phyloP scores from a whole-genome alignment of 2,797 vertebrate species.

The Pristis pectinata region DNA sequence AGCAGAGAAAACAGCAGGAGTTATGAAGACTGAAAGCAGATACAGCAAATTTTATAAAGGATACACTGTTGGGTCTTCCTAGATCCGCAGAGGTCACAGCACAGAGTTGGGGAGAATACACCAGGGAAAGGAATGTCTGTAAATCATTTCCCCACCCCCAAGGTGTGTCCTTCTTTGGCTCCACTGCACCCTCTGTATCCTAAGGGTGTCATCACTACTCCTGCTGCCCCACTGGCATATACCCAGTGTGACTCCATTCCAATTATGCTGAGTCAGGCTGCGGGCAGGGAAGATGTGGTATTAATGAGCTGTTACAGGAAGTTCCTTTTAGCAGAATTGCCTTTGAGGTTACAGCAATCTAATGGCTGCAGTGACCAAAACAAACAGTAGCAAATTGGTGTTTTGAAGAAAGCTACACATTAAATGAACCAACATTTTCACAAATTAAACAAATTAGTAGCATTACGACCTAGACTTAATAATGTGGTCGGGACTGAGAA shows the following conservation, averaged over 20 bases:
- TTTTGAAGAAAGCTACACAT: not conserved
- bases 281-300: constrained; percentile 30
- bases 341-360: constrained; percentile 29
- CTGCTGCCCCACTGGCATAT: not conserved
- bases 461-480: not conserved
- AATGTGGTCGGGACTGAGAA: not conserved
- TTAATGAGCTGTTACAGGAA: constrained; percentile 32
- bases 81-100: not conserved
- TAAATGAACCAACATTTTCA: constrained; percentile 4
- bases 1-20: not conserved
- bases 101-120: not conserved
- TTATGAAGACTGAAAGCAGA: not conserved
- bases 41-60: not conserved
- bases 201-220: not conserved
- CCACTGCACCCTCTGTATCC: not conserved
- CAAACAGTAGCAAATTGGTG: not conserved
- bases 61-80: not conserved
- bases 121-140: not conserved
- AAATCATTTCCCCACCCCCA: not conserved
- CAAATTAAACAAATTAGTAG: not conserved
- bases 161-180: not conserved
- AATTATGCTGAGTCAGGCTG: constrained; percentile 26
- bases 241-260: not conserved
- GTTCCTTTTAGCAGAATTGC: constrained; percentile 31
- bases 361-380: not conserved